phyloP scores from a whole-genome alignment of 1,140 invertebrate species.

The Caenorhabditis brenneri region DNA sequence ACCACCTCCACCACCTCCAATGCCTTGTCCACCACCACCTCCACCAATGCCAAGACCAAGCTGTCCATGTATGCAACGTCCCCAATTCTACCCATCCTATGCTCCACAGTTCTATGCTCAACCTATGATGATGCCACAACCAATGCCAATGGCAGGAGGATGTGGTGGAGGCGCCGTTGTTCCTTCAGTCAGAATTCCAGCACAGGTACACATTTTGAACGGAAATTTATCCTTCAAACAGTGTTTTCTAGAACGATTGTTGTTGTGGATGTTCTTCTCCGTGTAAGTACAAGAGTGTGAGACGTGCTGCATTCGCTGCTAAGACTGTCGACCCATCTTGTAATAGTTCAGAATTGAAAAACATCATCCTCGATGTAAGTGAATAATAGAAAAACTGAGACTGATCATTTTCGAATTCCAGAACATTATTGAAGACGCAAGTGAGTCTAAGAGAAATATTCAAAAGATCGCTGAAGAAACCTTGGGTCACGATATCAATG shows the following conservation, averaged over 20 bases:
- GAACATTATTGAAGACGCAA: conserved; percentile 46
- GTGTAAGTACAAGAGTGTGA: conserved; percentile 49
- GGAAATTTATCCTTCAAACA: not conserved
- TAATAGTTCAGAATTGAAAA: conserved; percentile 52
- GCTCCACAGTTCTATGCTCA: conserved; percentile 33
- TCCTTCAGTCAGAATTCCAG: conserved; percentile 21
- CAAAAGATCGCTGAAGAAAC: conserved; percentile 45
- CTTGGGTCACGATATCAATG: conserved; percentile 54
- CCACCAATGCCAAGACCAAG: conserved; percentile 52
- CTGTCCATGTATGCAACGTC: conserved; percentile 53
- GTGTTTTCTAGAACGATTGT: conserved; percentile 59
- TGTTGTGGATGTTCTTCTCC: conserved; percentile 58
- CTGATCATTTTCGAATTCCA: not conserved
- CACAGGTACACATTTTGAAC: not conserved
- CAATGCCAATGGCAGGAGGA: not conserved
- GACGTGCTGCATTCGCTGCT: conserved; percentile 25
- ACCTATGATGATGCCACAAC: conserved; percentile 27
- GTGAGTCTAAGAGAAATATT: conserved; percentile 52
- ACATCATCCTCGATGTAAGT: conserved; percentile 52
- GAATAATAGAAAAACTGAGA: not conserved
- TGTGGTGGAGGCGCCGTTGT: not conserved
- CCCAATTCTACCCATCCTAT: conserved; percentile 24
- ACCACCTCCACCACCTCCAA: conserved; percentile 53
- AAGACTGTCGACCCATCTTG: conserved; percentile 50
- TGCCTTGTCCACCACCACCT: conserved; percentile 51